Evolutionary conservation across 2,113 vertebrate species (phyloP).

Genomic region (Collichthys lucidus): DNA sequence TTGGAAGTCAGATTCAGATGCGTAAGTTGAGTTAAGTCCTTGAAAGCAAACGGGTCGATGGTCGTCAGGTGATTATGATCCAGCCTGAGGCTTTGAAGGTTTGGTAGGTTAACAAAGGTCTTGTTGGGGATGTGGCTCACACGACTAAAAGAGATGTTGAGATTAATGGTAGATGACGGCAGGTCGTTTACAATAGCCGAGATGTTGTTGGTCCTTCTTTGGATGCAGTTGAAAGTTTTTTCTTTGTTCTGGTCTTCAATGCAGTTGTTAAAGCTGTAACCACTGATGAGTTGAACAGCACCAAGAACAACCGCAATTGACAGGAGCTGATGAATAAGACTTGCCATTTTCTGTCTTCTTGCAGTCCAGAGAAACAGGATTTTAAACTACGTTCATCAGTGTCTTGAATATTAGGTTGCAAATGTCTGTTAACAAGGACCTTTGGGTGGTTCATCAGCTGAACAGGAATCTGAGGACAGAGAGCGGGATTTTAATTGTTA

Average conservation of each 20-base stretch:
- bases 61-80: conserved; percentile 70
- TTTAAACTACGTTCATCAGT: background rate
- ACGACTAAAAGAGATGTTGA: conserved; percentile 65
- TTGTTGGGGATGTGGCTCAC: conserved; percentile 35
- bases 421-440: background rate
- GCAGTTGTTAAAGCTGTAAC: conserved; percentile 87
- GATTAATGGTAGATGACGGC: conserved; percentile 42
- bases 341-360: conserved; percentile 58
- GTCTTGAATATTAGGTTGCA: background rate
- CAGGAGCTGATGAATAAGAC: conserved; percentile 24
- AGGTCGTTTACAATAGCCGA: conserved; percentile 73
- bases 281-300: conserved; percentile 32
- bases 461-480: conserved; percentile 46
- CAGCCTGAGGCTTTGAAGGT: conserved; percentile 71
- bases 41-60: conserved; percentile 80
- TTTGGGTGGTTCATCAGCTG: background rate
- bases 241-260: conserved; percentile 54
- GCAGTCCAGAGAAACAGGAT: background rate
- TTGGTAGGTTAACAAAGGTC: conserved; percentile 71
- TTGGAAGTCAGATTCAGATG: conserved; percentile 81
- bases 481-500: conserved; percentile 1
- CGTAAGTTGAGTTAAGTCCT: conserved; percentile 68
- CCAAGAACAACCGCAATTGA: conserved; percentile 35
- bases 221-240: conserved; percentile 75
- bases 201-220: conserved; percentile 51